These are phyloP conservation scores for Argopecten irradians DNA, from an alignment of 1,140 invertebrate genomes.

Conservation along the genomic window DNA sequence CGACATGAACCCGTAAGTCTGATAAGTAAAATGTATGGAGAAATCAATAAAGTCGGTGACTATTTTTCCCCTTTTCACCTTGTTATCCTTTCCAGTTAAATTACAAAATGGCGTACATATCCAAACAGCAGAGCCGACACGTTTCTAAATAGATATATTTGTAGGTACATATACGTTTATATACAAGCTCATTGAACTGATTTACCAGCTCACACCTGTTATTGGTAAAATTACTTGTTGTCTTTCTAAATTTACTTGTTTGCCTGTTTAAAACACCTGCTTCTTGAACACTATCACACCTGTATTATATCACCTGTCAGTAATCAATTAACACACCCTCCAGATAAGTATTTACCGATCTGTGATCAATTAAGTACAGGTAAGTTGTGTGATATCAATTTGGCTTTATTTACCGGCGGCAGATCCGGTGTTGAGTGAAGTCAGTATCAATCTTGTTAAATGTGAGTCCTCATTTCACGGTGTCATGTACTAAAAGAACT, in stretches of 20 bases:
- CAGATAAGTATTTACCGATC: background rate
- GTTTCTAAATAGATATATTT: background rate
- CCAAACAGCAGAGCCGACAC: background rate
- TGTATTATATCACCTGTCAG: conserved; percentile 9
- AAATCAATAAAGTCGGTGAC: too few species aligned
- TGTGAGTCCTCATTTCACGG: background rate
- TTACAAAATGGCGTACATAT: too few species aligned
- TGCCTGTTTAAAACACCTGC: background rate
- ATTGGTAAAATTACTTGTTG: conserved; percentile 11
- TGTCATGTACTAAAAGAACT: background rate
- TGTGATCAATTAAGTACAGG: conserved; percentile 22
- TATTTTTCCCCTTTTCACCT: too few species aligned
- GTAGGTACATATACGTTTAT: background rate
- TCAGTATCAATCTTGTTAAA: background rate
- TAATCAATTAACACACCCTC: background rate
- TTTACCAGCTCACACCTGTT: background rate
- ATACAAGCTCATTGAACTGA: background rate
- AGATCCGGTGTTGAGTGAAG: background rate
- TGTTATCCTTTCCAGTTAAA: too few species aligned
- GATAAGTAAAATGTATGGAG: too few species aligned
- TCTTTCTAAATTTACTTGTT: conserved; percentile 1
- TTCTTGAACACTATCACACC: background rate
- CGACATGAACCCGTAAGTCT: too few species aligned
- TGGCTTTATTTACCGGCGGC: background rate
- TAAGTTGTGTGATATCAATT: background rate